Conservation (phyloP, 2,113 vertebrate genomes). For the Heterochromis multidens region DNA sequence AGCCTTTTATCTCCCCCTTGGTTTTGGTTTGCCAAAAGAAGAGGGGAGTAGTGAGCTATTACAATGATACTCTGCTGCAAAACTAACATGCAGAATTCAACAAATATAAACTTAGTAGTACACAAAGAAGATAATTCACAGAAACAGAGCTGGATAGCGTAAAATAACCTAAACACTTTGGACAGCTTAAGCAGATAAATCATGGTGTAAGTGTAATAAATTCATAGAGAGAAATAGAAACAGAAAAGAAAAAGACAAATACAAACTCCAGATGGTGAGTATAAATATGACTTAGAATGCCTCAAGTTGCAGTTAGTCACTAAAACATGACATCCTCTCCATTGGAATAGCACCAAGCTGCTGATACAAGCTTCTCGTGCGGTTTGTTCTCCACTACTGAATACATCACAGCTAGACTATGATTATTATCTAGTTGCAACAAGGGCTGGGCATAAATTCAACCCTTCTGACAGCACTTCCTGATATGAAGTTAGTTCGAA, state of each 20-base stretch:
- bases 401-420: background rate
- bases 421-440: background rate
- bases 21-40: background rate
- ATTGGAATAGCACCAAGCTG: background rate
- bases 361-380: background rate
- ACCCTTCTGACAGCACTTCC: rapidly evolving
- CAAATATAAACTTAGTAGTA: background rate
- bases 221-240: background rate
- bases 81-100: background rate
- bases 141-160: background rate
- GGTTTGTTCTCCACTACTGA: background rate
- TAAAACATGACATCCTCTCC: background rate
- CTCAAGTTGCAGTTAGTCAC: background rate
- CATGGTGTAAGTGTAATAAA: background rate
- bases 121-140: background rate
- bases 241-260: background rate
- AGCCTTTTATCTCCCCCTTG: background rate
- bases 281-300: background rate
- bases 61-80: background rate
- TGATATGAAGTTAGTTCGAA: background rate
- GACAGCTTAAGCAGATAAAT: background rate
- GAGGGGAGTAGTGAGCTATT: background rate
- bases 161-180: background rate
- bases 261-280: background rate
- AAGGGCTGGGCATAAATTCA: background rate